Evolutionary conservation across 53 echinoderm and acorn worm genomes (phyloP).

Genomic region (Echinarachnius parma): DNA sequence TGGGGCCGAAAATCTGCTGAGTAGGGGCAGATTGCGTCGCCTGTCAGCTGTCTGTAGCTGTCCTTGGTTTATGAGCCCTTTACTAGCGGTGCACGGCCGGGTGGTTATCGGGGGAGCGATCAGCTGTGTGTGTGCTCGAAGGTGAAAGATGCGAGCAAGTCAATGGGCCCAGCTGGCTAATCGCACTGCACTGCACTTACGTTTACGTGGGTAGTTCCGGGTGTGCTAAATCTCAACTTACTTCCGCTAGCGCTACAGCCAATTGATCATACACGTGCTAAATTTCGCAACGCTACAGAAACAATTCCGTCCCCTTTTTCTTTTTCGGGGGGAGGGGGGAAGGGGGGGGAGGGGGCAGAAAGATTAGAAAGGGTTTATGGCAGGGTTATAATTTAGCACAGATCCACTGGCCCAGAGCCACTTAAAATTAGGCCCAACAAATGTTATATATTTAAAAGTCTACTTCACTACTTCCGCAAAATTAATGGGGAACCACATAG

Average conservation of each 20-base stretch:
- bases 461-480: too few species aligned
- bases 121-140: neutral
- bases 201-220: constrained; percentile 43
- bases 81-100: neutral
- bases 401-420: too few species aligned
- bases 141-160: too few species aligned
- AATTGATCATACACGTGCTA: neutral
- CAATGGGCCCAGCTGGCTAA: neutral
- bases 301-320: too few species aligned
- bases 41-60: constrained; percentile 33
- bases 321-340: too few species aligned
- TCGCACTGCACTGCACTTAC: neutral
- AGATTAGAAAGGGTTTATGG: neutral
- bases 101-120: constrained; percentile 19
- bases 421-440: too few species aligned
- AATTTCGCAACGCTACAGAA: neutral
- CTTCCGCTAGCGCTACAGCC: neutral
- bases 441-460: too few species aligned
- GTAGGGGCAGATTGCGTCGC: constrained; percentile 32
- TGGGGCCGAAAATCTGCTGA: constrained; percentile 45
- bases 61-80: constrained; percentile 32
- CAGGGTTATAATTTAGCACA: too few species aligned
- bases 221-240: constrained; percentile 32
- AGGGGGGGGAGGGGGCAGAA: neutral
- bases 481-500: too few species aligned